Conservation (phyloP, 2,888 invertebrate genomes). For the Orchestes rusci region DNA sequence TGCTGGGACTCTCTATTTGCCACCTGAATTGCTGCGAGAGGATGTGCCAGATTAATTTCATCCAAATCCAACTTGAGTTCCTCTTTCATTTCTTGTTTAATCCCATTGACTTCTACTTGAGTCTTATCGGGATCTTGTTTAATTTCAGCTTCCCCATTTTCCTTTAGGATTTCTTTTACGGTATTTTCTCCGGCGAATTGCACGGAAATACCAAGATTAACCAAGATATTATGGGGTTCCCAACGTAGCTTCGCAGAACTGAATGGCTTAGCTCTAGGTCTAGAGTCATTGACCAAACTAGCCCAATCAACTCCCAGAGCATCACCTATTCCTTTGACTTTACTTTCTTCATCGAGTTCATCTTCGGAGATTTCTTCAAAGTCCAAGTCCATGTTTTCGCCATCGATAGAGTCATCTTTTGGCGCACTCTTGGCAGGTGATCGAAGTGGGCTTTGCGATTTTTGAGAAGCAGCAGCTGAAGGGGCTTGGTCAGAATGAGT, state of each 20-base stretch:
- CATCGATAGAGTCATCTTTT: slow-evolving; percentile 54
- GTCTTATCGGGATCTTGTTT: slow-evolving; percentile 26
- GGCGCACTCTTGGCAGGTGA: slow-evolving; percentile 23
- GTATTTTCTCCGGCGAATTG: slow-evolving; percentile 65
- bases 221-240: slow-evolving; percentile 71
- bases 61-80: slow-evolving; percentile 24
- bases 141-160: slow-evolving; percentile 37
- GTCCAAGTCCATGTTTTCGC: slow-evolving; percentile 68
- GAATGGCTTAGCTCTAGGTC: slow-evolving; percentile 48
- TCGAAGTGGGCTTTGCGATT: slow-evolving; percentile 34
- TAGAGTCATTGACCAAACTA: slow-evolving; percentile 75
- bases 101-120: slow-evolving; percentile 29
- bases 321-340: slow-evolving; percentile 70
- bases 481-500: slow-evolving; percentile 1
- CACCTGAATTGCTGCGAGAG: slow-evolving; percentile 56
- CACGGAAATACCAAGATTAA: slow-evolving; percentile 59
- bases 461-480: slow-evolving; percentile 28
- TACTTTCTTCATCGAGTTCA: slow-evolving; percentile 76
- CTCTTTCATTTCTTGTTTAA: slow-evolving; percentile 28
- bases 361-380: slow-evolving; percentile 89
- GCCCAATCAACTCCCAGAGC: slow-evolving; percentile 96
- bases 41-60: slow-evolving; percentile 40
- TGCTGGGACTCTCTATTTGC: slow-evolving; percentile 53
- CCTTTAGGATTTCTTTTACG: slow-evolving; percentile 44
- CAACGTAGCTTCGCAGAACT: slow-evolving; percentile 64